Evolutionary conservation across 2,888 invertebrate species (phyloP).

Genomic region (Xanthia togata): DNA sequence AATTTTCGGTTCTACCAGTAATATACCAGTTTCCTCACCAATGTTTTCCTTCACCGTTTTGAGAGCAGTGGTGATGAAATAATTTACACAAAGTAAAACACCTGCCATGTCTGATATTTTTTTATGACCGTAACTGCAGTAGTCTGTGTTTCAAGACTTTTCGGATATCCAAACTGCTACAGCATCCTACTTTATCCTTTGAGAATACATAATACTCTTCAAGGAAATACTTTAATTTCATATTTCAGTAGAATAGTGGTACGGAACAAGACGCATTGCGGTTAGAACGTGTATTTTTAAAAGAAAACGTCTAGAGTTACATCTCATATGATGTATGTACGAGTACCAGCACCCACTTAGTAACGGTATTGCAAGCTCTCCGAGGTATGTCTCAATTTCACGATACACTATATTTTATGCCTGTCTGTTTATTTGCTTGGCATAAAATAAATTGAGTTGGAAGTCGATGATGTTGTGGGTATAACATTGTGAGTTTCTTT

Average conservation of each 20-base stretch:
- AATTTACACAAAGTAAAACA: too few relatives aligned
- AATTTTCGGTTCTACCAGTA: too few relatives aligned
- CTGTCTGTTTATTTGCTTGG: constrained; percentile 30
- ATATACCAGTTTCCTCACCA: too few relatives aligned
- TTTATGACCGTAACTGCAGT: too few relatives aligned
- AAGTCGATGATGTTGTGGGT: constrained; percentile 6
- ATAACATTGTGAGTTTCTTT: not conserved
- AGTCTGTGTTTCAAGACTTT: not conserved
- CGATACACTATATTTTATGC: constrained; percentile 34
- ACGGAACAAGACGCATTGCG: constrained; percentile 41
- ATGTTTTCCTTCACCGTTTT: too few relatives aligned
- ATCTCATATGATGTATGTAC: constrained; percentile 9
- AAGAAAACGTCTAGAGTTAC: constrained; percentile 9
- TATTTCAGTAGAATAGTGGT: constrained; percentile 18
- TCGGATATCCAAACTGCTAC: not conserved
- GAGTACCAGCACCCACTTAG: not conserved
- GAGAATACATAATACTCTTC: constrained; percentile 25
- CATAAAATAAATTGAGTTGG: constrained; percentile 39
- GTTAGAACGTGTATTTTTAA: constrained; percentile 32
- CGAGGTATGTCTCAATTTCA: constrained; percentile 24
- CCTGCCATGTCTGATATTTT: too few relatives aligned
- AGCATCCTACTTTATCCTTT: constrained; percentile 25
- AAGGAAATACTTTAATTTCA: constrained; percentile 42
- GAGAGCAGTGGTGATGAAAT: too few relatives aligned
- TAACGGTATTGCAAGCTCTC: constrained; percentile 16